These are phyloP conservation scores for Achatina immaculata DNA, from an alignment of 1,140 invertebrate genomes.

Conservation along the genomic window DNA sequence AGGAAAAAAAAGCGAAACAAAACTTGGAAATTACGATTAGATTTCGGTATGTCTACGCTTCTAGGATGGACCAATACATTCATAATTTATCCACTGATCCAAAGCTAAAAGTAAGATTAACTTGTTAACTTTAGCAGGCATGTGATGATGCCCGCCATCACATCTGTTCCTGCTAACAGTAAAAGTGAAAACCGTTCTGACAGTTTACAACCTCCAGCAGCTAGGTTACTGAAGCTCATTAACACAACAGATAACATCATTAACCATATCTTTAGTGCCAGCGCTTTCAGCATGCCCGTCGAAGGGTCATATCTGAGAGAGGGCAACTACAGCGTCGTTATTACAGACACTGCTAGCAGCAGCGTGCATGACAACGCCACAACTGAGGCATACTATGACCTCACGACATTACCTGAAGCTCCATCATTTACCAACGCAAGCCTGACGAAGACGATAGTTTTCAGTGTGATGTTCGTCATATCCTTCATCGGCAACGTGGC, in stretches of 20 bases:
- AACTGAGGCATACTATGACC: not conserved
- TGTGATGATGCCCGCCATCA: too few relatives aligned
- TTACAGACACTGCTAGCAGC: not conserved
- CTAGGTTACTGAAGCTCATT: too few relatives aligned
- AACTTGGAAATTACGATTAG: too few relatives aligned
- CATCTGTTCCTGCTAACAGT: too few relatives aligned
- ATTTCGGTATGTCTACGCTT: too few relatives aligned
- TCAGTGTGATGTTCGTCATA: slow-evolving; percentile 79
- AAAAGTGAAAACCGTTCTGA: too few relatives aligned
- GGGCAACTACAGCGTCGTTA: not conserved
- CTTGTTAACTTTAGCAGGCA: too few relatives aligned
- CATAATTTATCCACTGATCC: too few relatives aligned
- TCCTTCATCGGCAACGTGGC: slow-evolving; percentile 82
- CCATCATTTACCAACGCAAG: slow-evolving; percentile 65
- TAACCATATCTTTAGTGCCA: not conserved
- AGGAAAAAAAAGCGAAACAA: too few relatives aligned
- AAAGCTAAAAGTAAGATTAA: too few relatives aligned
- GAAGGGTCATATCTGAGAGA: not conserved
- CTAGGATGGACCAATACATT: too few relatives aligned
- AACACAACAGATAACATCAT: not conserved
- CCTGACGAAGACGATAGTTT: slow-evolving; percentile 77
- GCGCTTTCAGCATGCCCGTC: not conserved
- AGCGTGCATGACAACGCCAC: not conserved
- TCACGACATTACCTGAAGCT: not conserved
- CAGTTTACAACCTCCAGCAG: too few relatives aligned